Evolutionary conservation across 2,888 invertebrate genomes (phyloP).

Genomic region (Perithous albicinctus): DNA sequence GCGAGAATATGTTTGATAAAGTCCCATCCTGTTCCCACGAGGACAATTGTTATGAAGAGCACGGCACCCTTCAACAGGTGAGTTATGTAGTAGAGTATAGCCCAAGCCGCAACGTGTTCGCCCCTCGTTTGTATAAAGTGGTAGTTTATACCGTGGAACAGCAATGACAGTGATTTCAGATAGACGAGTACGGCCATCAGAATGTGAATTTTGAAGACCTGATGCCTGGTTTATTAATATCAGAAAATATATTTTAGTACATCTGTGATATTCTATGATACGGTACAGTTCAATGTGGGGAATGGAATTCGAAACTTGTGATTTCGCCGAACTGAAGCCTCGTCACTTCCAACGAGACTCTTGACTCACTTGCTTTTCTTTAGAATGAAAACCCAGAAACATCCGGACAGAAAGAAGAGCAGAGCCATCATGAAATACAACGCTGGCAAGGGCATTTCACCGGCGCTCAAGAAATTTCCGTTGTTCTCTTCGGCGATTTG

Average conservation of each 20-base stretch:
- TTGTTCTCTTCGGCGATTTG: conserved; percentile 94
- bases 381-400: conserved; percentile 96
- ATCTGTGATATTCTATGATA: neutral
- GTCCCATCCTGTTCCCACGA: conserved; percentile 99
- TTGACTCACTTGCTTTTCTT: conserved; percentile 89
- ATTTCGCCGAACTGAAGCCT: neutral
- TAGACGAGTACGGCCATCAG: conserved; percentile 98
- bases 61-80: conserved; percentile 97
- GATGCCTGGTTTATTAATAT: conserved; percentile 87
- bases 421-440: conserved; percentile 97
- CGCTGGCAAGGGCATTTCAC: conserved; percentile 97
- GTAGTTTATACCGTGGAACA: conserved; percentile 97
- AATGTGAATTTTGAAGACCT: conserved; percentile 97
- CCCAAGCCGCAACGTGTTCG: conserved; percentile 98
- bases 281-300: neutral
- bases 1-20: conserved; percentile 99
- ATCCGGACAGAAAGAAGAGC: conserved; percentile 94
- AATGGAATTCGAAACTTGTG: neutral
- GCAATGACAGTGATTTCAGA: conserved; percentile 95
- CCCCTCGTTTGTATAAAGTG: conserved; percentile 97
- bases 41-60: conserved; percentile 97
- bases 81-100: conserved; percentile 98
- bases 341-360: neutral
- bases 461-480: conserved; percentile 96
- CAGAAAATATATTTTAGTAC: neutral